Base-by-base conservation (phyloP, 2,797 vertebrate species). In the Pantherophis alleghaniensis region DNA sequence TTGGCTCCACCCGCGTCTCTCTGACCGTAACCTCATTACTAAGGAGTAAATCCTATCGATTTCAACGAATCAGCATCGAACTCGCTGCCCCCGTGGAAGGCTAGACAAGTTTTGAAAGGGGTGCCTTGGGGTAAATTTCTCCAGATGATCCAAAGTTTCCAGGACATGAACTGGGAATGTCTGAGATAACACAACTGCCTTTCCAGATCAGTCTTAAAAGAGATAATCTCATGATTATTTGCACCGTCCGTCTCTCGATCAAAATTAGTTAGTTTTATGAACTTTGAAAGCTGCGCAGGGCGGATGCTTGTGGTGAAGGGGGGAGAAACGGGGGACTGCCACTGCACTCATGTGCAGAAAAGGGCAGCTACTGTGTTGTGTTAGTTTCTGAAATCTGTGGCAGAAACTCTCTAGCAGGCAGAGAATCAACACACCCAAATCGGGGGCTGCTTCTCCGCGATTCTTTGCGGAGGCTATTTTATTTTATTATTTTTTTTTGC, bases 381-480 rank as follows among this genome's bases (percentile, higher is more conserved):
- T 74, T 74, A 74, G 18, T 79, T 47, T 24, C 37, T 83, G 42
- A 42, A 83, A 83, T 83, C 42, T 83, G 37, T 83, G 20, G 37
- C 74, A 83, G 20, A 20, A 83, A 12, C 20, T 24, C 10, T 83
- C 7, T 13, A 53, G 11, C 7, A 14, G 59, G 79, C 92, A 93
- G 60, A 79, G 92, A 95, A 94, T 18, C 0, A 0, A 0, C 93
- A 47, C 86, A 20, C 92, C 42, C 89, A 93, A 93, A 51, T 47
- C 16, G 13, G 2, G 9, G 90, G n/a, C 42, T n/a, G 20, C 86
- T 24, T 51, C 57, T 66, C n/a, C 53, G 93, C 93, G 91, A 94
- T 92, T 55, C 93, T 90, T 94, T 93, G 89, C 63, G 95, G 95
- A 92, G 96, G 93, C 91, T 63, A 93, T 94, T 97, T 97, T 97